These are phyloP conservation scores for Climacteris rufus DNA, from an alignment of 2,113 vertebrate genomes.

Conservation along the genomic window DNA sequence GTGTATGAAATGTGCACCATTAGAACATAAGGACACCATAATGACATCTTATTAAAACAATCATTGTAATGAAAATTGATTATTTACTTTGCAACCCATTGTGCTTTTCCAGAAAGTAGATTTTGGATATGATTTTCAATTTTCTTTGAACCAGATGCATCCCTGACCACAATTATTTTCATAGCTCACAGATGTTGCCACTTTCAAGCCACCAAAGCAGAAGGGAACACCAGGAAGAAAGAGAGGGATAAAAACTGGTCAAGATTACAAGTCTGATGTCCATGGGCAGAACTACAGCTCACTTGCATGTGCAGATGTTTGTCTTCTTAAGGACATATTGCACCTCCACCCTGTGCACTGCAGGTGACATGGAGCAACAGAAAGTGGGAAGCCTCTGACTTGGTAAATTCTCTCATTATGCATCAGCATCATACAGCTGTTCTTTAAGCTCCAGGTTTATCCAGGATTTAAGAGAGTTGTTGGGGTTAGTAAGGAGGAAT, in stretches of 20 bases:
- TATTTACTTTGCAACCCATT: constrained; percentile 19
- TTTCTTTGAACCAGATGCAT: constrained; percentile 2
- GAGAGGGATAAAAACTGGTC: not conserved
- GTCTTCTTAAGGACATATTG: not conserved
- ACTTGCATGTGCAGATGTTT: not conserved
- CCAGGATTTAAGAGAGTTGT: not conserved
- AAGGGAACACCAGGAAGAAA: not conserved
- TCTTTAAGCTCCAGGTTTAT: not conserved
- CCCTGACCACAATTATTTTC: not conserved
- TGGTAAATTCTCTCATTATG: not conserved
- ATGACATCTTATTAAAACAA: constrained; percentile 15
- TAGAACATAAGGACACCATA: not conserved
- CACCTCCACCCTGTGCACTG: not conserved
- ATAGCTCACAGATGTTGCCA: not conserved
- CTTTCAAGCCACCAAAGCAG: not conserved
- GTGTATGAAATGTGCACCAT: not conserved
- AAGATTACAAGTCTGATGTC: not conserved
- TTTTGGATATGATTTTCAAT: not conserved
- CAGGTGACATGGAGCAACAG: not conserved
- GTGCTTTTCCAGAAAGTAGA: constrained; percentile 4
- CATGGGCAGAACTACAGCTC: not conserved
- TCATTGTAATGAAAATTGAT: not conserved
- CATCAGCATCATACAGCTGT: not conserved
- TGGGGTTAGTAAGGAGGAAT: not conserved
- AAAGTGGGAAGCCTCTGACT: not conserved